These are phyloP conservation scores for Agrilus planipennis DNA, from an alignment of 1,140 invertebrate species.

Conservation along the genomic window DNA sequence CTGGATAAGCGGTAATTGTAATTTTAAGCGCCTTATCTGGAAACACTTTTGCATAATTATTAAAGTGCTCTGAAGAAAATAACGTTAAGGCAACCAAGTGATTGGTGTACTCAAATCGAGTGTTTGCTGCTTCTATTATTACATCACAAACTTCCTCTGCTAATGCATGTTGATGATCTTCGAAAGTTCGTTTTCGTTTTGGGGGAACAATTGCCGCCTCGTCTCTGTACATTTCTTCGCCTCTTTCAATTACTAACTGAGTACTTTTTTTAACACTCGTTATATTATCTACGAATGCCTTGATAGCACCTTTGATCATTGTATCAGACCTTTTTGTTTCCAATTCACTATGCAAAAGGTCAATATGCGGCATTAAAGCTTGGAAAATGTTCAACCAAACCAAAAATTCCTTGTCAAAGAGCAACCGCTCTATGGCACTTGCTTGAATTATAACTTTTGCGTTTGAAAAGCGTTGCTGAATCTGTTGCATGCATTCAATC, in stretches of 20 bases:
- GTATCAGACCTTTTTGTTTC: conserved; percentile 11
- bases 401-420: neutral
- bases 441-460: conserved; percentile 6
- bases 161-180: conserved; percentile 3
- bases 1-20: conserved; percentile 4
- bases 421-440: conserved; percentile 1
- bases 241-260: conserved; percentile 1
- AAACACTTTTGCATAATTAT: conserved; percentile 7
- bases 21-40: conserved; percentile 7
- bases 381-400: conserved; percentile 8
- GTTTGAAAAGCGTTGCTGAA: conserved; percentile 4
- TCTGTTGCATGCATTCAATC: conserved; percentile 7
- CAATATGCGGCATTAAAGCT: conserved; percentile 9
- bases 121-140: conserved; percentile 9
- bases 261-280: neutral
- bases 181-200: conserved; percentile 1
- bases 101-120: conserved; percentile 9
- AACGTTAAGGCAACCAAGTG: conserved; percentile 10
- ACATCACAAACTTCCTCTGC: conserved; percentile 14
- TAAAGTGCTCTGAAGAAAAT: conserved; percentile 10
- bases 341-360: conserved; percentile 12
- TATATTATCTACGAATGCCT: conserved; percentile 1
- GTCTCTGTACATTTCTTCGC: neutral
- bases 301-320: conserved; percentile 5
- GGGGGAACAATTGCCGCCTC: neutral